Percentiles rank a stretch among this genome's conserved stretches.
Conservation (phyloP, 2,797 vertebrate genomes). For the Geotrypetes seraphini region DNA sequence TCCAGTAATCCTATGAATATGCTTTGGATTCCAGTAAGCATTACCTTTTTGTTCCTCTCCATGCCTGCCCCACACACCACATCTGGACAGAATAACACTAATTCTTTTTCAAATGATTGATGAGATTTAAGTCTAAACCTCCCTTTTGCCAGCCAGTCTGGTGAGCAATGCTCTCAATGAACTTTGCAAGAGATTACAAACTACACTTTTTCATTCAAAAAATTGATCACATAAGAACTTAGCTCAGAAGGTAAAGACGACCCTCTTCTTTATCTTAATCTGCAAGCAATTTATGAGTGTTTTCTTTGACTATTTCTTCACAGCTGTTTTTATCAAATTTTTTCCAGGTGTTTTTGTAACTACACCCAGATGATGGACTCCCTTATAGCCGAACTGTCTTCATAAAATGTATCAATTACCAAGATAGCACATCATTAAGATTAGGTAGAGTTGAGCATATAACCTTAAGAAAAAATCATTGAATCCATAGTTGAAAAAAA, state of each 20-base stretch:
- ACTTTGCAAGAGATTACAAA: neutral
- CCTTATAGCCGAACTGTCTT: no score
- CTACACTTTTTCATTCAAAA: no score
- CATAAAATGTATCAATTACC: no score
- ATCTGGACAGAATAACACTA: slow-evolving; percentile 33
- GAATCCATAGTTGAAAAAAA: no score
- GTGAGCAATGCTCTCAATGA: slow-evolving; percentile 32
- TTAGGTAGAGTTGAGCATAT: no score
- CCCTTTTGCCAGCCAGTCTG: slow-evolving; percentile 34
- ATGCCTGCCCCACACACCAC: slow-evolving; percentile 9
- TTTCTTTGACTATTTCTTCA: slow-evolving; percentile 15
- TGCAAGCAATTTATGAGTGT: slow-evolving; percentile 10
- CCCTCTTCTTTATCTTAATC: neutral
- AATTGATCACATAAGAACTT: slow-evolving; percentile 2
- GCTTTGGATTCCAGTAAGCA: slow-evolving; percentile 1
- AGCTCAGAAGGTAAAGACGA: slow-evolving; percentile 16
- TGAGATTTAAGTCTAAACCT: slow-evolving; percentile 53
- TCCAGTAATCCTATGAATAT: neutral
- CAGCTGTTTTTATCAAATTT: slow-evolving; percentile 8
- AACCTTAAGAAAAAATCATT: no score
- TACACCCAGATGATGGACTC: no score
- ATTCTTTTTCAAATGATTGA: slow-evolving; percentile 40
- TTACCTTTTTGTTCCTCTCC: no score
- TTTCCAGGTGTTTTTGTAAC: slow-evolving; percentile 20
- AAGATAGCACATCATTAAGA: no score